Evolutionary conservation across 2,888 invertebrate species (phyloP), one percentile per base, ranked within the genome.

Genomic region (Lampropteryx suffumata): DNA sequence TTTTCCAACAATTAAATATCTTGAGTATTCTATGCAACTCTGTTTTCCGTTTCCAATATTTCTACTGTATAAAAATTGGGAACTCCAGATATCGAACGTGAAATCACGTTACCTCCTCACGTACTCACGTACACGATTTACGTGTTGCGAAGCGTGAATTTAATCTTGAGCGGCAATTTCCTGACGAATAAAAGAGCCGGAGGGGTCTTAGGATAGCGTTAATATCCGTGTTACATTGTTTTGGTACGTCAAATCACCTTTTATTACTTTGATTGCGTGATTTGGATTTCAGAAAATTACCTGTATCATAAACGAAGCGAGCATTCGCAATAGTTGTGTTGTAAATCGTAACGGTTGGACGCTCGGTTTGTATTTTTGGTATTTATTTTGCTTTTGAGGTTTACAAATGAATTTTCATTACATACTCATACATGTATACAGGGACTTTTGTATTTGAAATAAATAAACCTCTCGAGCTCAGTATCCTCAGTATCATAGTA

Each of bases 41-140:
- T 17, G 3, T 32, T 12, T 7, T 13, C 11, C 11, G 17, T 29
- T 41, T 41, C 40, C 39, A 32, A 50, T 39, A 37, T 34, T 7
- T 28, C 11, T 27, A 10, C 14, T 9, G 11, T 26, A 34, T 29
- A 39, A 34, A 29, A 40, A 43, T 37, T 28, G 17, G 28, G 13
- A 37, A 21, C 29, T 14, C 34, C 8, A 29, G 30, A 42, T 30
- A 39, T 50, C 33, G 32, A 35, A 49, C 37, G 42, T 33, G 34
- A 37, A 46, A 45, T 43, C 46, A 49, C 49, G 40, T 53, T 48
- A 50, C 33, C 21, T 51, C 44, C 50, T 50, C 53, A 57, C 55
- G 52, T 54, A 51, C 51, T 48, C 59, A 57, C 61, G 57, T 57
- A 51, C 32, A 45, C 48, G 47, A 53, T 50, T 47, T 61, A 56